Evolutionary conservation across 2,797 vertebrate genomes (phyloP).

Genomic region (Chaunax sp.): DNA sequence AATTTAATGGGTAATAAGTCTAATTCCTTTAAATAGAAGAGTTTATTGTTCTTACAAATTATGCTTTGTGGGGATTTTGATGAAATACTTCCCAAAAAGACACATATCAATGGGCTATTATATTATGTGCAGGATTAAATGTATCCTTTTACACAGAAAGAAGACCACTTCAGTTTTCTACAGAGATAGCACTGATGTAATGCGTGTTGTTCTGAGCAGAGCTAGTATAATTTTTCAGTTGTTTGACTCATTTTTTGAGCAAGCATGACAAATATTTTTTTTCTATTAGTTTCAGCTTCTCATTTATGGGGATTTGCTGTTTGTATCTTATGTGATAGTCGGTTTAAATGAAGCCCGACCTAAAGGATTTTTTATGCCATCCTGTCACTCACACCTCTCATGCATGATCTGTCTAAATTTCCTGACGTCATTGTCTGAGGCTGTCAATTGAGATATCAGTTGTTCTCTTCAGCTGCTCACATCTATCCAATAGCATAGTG

Average conservation of each 20-base stretch:
- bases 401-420: no score
- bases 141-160: constrained; percentile 53
- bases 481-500: no score
- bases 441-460: no score
- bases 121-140: constrained; percentile 75
- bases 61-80: constrained; percentile 72
- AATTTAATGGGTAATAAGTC: constrained; percentile 87
- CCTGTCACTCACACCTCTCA: no score
- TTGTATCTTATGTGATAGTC: background rate
- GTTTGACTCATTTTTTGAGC: background rate
- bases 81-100: constrained; percentile 71
- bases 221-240: constrained; percentile 9
- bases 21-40: constrained; percentile 84
- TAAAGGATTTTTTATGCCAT: no score
- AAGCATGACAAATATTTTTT: background rate
- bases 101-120: constrained; percentile 77
- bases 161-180: constrained; percentile 26
- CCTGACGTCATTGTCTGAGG: no score
- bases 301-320: background rate
- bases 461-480: no score
- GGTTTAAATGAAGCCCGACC: background rate
- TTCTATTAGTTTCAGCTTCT: constrained; percentile 1
- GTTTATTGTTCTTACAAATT: constrained; percentile 84
- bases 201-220: background rate
- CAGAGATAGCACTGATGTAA: constrained; percentile 15